Conservation (phyloP, 2,113 vertebrate genomes). For the Hyperoodon ampullatus region DNA sequence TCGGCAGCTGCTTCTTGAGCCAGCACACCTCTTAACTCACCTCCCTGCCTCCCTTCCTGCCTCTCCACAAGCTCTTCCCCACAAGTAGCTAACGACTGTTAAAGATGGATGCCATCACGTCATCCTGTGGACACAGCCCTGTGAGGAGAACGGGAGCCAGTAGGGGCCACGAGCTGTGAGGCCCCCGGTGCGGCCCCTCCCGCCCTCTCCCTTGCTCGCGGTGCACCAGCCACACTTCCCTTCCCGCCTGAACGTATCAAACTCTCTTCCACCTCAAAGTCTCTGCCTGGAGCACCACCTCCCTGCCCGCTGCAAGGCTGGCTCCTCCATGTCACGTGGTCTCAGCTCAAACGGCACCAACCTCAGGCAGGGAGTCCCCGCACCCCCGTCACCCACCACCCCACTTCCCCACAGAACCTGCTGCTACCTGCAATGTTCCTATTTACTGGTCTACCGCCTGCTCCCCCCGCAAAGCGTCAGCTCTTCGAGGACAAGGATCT, state of each 20-base stretch:
- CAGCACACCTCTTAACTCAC: not conserved
- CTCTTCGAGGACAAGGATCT: not conserved
- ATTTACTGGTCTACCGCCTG: not conserved
- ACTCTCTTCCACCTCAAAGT: not conserved
- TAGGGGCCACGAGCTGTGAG: not conserved
- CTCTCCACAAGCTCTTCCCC: not conserved
- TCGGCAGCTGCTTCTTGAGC: not conserved
- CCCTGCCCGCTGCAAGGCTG: not conserved
- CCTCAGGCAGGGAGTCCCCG: not conserved
- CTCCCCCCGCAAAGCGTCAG: not conserved
- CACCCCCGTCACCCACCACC: not conserved
- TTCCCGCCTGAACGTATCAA: not conserved
- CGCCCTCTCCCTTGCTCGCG: not conserved
- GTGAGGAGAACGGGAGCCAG: not conserved
- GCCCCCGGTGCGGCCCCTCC: not conserved
- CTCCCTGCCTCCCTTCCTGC: not conserved
- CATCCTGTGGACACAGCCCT: too few species aligned
- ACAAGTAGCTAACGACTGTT: not conserved
- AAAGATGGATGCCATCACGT: not conserved
- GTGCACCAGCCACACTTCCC: not conserved
- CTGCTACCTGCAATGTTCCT: not conserved
- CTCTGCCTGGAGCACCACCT: not conserved
- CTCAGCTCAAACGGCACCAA: not conserved
- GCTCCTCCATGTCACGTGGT: fast-evolving
- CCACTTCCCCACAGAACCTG: not conserved